Conservation (phyloP, 2,888 invertebrate species). For the Heteromurus nitidus region DNA sequence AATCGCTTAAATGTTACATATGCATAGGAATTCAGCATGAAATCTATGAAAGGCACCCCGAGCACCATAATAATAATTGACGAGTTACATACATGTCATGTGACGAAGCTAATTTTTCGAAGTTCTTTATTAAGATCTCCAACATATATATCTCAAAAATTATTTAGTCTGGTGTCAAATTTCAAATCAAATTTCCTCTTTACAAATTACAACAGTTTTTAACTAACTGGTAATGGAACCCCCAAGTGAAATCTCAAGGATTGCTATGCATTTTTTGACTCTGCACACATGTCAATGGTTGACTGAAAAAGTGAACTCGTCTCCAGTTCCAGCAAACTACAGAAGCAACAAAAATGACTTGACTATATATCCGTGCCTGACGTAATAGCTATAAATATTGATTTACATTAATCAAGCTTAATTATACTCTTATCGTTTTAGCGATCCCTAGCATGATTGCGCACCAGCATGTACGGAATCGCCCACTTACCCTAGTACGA, state of each 20-base stretch:
- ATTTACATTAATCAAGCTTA: no score
- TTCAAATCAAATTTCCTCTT: constrained; percentile 17
- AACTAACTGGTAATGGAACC: neutral
- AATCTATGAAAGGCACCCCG: no score
- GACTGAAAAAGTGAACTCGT: neutral
- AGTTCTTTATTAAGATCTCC: neutral
- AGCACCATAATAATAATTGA: neutral
- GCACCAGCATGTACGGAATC: neutral
- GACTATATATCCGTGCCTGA: neutral
- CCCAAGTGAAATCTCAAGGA: constrained; percentile 14
- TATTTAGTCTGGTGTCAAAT: neutral
- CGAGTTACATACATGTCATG: neutral
- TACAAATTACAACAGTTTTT: neutral
- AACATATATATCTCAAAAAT: constrained; percentile 7
- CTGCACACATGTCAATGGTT: no score
- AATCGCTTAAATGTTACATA: neutral
- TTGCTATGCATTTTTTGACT: neutral
- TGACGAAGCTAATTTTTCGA: neutral
- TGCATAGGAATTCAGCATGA: neutral
- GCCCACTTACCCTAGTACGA: no score
- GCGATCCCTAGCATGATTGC: neutral
- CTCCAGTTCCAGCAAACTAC: neutral
- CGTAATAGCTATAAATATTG: neutral
- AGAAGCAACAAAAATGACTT: neutral
- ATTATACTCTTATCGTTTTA: no score